phyloP scores from a whole-genome alignment of 2,113 vertebrate genomes.

The Halcyon senegalensis region DNA sequence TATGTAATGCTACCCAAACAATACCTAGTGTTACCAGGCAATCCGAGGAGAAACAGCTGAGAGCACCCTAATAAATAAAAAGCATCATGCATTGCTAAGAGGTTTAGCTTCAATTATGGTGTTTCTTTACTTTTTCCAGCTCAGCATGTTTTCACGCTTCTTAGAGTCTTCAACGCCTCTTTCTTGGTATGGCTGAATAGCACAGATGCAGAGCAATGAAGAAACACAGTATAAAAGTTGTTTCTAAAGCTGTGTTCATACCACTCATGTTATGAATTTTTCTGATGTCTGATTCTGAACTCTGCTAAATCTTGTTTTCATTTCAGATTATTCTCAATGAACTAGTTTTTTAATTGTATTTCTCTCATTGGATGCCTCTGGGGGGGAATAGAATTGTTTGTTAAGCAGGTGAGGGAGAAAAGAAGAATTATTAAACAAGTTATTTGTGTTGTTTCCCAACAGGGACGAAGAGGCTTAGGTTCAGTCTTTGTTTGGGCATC shows the following conservation, averaged over 20 bases:
- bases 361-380: neutral
- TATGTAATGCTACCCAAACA: neutral
- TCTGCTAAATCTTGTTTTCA: neutral
- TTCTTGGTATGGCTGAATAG: neutral
- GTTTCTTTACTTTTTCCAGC: neutral
- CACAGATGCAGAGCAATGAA: neutral
- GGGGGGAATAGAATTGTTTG: neutral
- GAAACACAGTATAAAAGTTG: neutral
- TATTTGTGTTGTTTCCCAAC: conserved; percentile 48
- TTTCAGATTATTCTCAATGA: neutral
- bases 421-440: neutral
- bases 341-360: neutral
- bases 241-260: neutral
- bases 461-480: conserved; percentile 94
- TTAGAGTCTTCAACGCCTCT: neutral
- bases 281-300: neutral
- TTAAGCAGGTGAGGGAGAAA: neutral
- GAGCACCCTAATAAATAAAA: neutral
- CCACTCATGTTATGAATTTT: neutral
- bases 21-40: neutral
- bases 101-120: neutral
- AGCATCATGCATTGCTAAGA: neutral
- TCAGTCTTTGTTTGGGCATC: conserved; percentile 99
- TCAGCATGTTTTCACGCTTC: neutral
- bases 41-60: neutral